Conservation (phyloP, 2,797 vertebrate genomes). For the Toxotes lorentzi region DNA sequence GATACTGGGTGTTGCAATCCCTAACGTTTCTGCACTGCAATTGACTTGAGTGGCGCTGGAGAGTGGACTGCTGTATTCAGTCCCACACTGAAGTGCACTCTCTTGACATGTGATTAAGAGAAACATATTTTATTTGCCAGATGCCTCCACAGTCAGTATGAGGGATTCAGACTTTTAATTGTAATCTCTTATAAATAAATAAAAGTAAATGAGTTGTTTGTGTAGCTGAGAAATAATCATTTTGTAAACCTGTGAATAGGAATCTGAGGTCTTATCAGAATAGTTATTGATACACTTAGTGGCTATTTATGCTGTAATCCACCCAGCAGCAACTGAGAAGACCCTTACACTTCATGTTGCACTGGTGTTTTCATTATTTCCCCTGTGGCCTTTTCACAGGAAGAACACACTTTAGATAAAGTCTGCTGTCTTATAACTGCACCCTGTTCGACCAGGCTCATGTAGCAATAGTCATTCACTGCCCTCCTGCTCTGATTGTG, state of each 20-base stretch:
- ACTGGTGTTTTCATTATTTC: constrained; percentile 38
- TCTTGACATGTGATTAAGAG: background rate
- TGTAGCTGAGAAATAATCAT: background rate
- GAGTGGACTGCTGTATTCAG: background rate
- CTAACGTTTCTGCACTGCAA: too few species aligned
- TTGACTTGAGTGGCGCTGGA: too few species aligned
- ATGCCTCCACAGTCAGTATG: background rate
- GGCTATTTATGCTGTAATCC: background rate
- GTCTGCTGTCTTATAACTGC: constrained; percentile 12
- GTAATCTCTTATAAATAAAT: background rate
- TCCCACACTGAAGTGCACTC: background rate
- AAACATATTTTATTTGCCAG: background rate
- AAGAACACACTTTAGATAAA: constrained; percentile 27
- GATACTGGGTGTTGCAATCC: too few species aligned
- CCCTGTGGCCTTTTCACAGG: constrained; percentile 16
- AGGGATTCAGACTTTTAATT: background rate
- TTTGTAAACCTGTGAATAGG: background rate
- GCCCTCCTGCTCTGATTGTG: background rate
- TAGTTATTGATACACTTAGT: background rate
- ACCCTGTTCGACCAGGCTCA: background rate
- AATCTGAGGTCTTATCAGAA: background rate
- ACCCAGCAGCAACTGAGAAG: background rate
- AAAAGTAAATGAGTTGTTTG: background rate
- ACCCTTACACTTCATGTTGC: constrained; percentile 23
- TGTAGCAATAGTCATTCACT: background rate